These are phyloP conservation scores for Aphelenchoides besseyi DNA, from an alignment of 1,140 invertebrate species.

Conservation along the genomic window DNA sequence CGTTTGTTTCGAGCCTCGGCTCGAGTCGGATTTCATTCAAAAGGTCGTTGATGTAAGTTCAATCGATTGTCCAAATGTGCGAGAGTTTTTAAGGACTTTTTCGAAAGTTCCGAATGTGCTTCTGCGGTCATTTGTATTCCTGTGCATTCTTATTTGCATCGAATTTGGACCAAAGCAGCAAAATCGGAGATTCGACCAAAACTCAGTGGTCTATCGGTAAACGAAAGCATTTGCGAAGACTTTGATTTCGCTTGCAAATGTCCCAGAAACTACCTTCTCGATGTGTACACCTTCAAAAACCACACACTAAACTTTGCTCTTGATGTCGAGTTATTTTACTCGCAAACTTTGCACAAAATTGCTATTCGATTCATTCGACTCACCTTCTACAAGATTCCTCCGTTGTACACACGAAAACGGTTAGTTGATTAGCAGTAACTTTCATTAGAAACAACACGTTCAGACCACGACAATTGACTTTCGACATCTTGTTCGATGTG, in stretches of 20 bases:
- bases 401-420: constrained; percentile 7
- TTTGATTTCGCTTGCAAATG: constrained; percentile 9
- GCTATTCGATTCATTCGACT: constrained; percentile 2
- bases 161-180: constrained; percentile 14
- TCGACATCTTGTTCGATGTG: constrained; percentile 10
- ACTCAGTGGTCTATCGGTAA: not conserved
- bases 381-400: not conserved
- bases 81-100: not conserved
- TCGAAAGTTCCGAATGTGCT: not conserved
- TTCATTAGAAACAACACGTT: not conserved
- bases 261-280: not conserved
- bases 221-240: constrained; percentile 10
- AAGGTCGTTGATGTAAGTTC: not conserved
- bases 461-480: constrained; percentile 3
- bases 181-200: constrained; percentile 8
- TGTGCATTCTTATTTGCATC: constrained; percentile 19
- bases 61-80: not conserved
- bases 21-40: not conserved
- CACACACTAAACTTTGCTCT: not conserved
- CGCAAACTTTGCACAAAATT: not conserved
- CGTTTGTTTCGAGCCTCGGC: not conserved
- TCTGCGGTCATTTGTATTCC: not conserved
- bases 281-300: constrained; percentile 1
- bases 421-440: no score
- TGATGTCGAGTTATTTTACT: not conserved